Evolutionary conservation across 1,140 invertebrate genomes (phyloP), one percentile per base, ranked within the genome.

Genomic region (Zaprionus ghesquierei): DNA sequence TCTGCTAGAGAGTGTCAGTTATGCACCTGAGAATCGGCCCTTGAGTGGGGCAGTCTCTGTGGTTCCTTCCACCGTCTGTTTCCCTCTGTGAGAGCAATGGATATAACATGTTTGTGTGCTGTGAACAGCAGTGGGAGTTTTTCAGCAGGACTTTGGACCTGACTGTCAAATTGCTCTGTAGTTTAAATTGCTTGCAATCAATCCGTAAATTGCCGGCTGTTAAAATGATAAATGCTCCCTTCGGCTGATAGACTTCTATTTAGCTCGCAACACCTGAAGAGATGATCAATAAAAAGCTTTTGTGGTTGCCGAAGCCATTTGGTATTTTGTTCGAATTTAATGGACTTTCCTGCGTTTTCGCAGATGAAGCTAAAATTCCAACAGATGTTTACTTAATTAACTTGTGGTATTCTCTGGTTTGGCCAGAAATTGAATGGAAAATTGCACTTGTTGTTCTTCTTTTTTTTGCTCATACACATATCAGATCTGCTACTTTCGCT

Each of bases 11-110:
- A 20, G 44, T 51, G 22, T 5, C 68, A 58, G 31, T 23, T 65
- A n/a, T 54, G 12, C 35, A 69, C 58, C 63, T 68, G 61, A n/a
- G 31, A 49, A 51, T 49, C 59, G 35, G 12, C 29, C 23, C 13
- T 18, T 13, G 10, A 44, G 23, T 12, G 5, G 29, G 38, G 3
- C 15, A 38, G 25, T 25, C 55, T 9, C 31, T 22, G 6, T 27
- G 44, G 15, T 38, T 55, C 9, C 0, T 12, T 41, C 29, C n/a
- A 27, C 49, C 22, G 13, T n/a, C n/a, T n/a, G n/a, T n/a, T 56
- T 25, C 29, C 20, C n/a, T 22, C 54, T 31, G 18, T 10, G n/a
- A n/a, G n/a, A n/a, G 15, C 13, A 29, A 50, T 33, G 31, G 31
- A 13, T 12, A 33, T 33, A 33, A 13, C 12, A 33, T 33, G 31